A percentile compares a stretch with the other conserved stretches of the same genome.
Conservation (phyloP, 2,797 vertebrate genomes). For the Acanthiza pusilla region DNA sequence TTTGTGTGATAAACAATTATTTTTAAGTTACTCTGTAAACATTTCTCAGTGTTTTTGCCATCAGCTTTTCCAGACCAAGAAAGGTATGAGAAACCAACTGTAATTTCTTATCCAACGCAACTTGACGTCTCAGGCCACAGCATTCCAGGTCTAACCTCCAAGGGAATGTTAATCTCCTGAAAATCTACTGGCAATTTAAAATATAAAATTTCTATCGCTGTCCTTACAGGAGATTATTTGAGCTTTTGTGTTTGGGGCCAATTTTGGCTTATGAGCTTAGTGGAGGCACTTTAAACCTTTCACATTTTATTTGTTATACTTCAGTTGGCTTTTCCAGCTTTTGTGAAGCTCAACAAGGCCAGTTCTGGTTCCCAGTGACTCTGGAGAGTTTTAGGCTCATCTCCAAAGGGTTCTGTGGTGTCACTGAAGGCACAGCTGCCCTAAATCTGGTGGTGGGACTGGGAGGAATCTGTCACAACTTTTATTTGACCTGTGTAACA, state of each 20-base stretch:
- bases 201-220: neutral
- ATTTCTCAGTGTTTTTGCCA: neutral
- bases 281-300: neutral
- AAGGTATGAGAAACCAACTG: neutral
- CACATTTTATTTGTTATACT: neutral
- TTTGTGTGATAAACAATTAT: neutral
- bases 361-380: neutral
- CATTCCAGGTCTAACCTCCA: conserved; percentile 16
- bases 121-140: neutral
- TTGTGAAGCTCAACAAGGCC: neutral
- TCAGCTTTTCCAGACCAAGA: neutral
- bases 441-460: neutral
- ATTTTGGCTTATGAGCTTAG: conserved; percentile 32
- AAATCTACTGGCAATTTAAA: conserved; percentile 29
- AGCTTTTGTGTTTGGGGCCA: conserved; percentile 12
- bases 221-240: conserved; percentile 21
- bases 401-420: neutral
- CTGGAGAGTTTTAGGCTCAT: fast-evolving
- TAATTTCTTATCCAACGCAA: neutral
- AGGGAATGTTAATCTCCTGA: conserved; percentile 50
- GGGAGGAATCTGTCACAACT: neutral
- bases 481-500: neutral
- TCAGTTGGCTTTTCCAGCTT: neutral
- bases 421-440: neutral
- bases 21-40: neutral